Conservation (phyloP, 1,140 invertebrate genomes). For the Hypsibius dujardini region DNA sequence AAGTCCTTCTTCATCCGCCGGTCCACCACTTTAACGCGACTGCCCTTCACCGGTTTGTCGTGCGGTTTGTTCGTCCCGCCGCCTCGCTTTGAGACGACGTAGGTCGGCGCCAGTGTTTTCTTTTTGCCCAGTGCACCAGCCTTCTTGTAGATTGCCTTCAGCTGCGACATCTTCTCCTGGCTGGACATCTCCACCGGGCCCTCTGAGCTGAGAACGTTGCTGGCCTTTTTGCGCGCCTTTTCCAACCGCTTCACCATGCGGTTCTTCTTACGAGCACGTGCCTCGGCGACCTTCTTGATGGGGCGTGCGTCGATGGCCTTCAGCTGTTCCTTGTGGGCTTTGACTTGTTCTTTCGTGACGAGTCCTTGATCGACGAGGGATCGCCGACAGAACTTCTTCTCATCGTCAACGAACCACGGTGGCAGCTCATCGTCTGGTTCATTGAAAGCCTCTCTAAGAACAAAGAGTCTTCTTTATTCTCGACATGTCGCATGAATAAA, state of each 20-base stretch:
- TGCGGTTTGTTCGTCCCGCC: conserved; percentile 46
- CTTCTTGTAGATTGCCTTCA: conserved; percentile 81
- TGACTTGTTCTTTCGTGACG: conserved; percentile 34
- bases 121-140: conserved; percentile 48
- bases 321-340: conserved; percentile 40
- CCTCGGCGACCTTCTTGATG: conserved; percentile 95
- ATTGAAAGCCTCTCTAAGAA: conserved; percentile 37
- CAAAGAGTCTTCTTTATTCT: conserved; percentile 6
- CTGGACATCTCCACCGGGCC: conserved; percentile 70
- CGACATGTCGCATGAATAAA: background rate
- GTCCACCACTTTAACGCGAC: conserved; percentile 84
- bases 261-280: conserved; percentile 89
- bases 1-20: conserved; percentile 85
- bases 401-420: conserved; percentile 88
- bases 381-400: conserved; percentile 61
- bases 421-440: conserved; percentile 60
- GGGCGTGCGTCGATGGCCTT: conserved; percentile 79
- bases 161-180: conserved; percentile 72
- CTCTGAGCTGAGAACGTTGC: conserved; percentile 46
- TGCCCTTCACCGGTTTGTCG: conserved; percentile 62
- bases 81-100: conserved; percentile 83
- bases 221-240: conserved; percentile 84
- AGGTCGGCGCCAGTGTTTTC: conserved; percentile 68
- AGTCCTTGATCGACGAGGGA: conserved; percentile 22
- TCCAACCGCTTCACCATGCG: conserved; percentile 61